Evolutionary conservation across 2,888 invertebrate species (phyloP), one percentile per base, ranked within the genome.

Genomic region (Fragum fragum): DNA sequence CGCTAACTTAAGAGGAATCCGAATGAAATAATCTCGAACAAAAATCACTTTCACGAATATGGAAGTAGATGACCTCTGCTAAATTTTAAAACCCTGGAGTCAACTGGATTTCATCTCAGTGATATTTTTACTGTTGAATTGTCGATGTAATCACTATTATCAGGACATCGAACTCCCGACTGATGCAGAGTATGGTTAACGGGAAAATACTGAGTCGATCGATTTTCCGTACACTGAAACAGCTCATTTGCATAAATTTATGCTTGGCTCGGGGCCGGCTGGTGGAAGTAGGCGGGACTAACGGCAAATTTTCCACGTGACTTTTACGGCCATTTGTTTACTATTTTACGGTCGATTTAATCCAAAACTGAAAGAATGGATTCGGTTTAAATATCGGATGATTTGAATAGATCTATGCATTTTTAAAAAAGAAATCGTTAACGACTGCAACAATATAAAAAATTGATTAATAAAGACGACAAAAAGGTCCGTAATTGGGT

Each of bases 1-100:
- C 83, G 80, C 81, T 83, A 79, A 74, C 76, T 74, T 76, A 70
- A 63, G 66, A 61, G 36, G 23, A 11, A n/a, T 39, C 68, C 39
- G 72, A 57, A 72, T 55, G 63, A 21, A 53, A 73, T 81, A 81
- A 59, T 76, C 86, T 81, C 83, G 63, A 79, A 83, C 73, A 55
- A 79, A 79, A 71, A 36, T n/a, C 59, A 63, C 69, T 32, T 69
- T 68, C 69, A 73, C 66, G 66, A 76, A 21, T 47, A 21, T 47
- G 52, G 18, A 57, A 68, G 26, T 32, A 52, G 55, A 39, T 81
- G 68, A 66, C 70, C 71, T 73, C 69, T 59, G 68, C 42, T 53
- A 77, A 69, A 53, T 81, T 52, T 55, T 29, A 16, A 32, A 26
- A 23, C 42, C 66, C 36, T 36, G n/a, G 32, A 21, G 23, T 18